These are phyloP conservation scores for Cantharis nigra DNA, from an alignment of 2,888 invertebrate species.

Conservation along the genomic window DNA sequence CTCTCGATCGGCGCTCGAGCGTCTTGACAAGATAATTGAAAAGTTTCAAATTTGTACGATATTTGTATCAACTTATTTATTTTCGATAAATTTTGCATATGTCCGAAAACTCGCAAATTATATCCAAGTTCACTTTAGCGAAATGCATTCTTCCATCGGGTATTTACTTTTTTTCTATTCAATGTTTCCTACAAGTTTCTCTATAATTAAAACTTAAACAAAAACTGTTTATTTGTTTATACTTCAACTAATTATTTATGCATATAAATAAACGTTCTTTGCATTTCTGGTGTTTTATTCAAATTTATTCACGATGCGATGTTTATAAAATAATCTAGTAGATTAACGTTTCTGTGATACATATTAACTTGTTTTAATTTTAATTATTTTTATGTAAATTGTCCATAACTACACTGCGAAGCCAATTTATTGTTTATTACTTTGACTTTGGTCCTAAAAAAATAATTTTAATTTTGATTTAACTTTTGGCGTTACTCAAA, in stretches of 20 bases:
- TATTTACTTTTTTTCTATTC: neutral
- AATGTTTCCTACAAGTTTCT: neutral
- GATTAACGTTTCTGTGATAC: neutral
- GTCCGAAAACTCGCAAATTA: neutral
- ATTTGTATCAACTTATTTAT: conserved; percentile 9
- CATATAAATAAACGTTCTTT: neutral
- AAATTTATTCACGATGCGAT: neutral
- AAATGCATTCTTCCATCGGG: neutral
- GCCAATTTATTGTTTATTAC: neutral
- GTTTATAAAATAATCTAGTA: neutral
- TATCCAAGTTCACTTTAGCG: neutral
- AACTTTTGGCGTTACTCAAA: no score
- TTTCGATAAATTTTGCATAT: neutral
- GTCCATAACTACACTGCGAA: neutral
- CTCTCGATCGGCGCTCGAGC: conserved; percentile 31
- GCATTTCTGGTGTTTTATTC: neutral
- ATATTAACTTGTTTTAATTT: neutral
- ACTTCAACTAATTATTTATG: neutral
- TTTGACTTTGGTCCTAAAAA: neutral
- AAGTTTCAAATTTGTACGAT: conserved; percentile 31
- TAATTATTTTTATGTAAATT: neutral
- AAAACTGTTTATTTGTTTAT: neutral
- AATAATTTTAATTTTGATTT: no score
- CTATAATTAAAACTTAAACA: neutral
- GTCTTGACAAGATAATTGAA: conserved; percentile 28